Evolutionary conservation across 2,888 invertebrate genomes (phyloP).

Genomic region (Tethea ocularis): DNA sequence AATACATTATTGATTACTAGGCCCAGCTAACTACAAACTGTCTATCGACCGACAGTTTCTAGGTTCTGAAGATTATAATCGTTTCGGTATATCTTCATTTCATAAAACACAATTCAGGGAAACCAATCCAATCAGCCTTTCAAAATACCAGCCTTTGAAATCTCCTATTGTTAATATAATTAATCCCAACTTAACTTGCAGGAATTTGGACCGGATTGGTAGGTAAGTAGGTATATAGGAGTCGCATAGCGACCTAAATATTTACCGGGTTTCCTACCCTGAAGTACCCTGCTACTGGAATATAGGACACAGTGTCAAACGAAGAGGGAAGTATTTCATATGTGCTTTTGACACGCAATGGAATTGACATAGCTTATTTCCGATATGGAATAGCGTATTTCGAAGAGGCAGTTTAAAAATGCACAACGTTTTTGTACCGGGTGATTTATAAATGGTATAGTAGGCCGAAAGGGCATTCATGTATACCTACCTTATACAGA

Average conservation of each 20-base stretch:
- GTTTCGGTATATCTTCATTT: too few species aligned
- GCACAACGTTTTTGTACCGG: too few species aligned
- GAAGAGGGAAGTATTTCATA: background rate
- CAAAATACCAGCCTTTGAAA: background rate
- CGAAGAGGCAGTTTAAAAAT: background rate
- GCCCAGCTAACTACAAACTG: too few species aligned
- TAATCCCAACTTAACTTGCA: background rate
- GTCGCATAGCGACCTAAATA: conserved; percentile 2
- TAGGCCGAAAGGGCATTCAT: too few species aligned
- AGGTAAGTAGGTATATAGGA: too few species aligned
- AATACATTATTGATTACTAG: too few species aligned
- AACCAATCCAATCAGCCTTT: too few species aligned
- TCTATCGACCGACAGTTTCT: too few species aligned
- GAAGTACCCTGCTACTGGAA: background rate
- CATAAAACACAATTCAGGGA: too few species aligned
- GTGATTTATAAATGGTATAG: too few species aligned
- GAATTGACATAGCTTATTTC: conserved; percentile 3
- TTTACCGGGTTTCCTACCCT: background rate
- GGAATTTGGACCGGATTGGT: background rate
- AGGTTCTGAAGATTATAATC: too few species aligned
- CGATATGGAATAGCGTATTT: background rate
- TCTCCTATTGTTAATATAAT: background rate
- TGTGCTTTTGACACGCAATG: background rate
- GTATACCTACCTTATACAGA: too few species aligned
- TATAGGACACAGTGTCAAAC: conserved; percentile 3